These are phyloP conservation scores for Zoanthus gigantus DNA, from an alignment of 92 coral and sea anemone species.

Conservation along the genomic window DNA sequence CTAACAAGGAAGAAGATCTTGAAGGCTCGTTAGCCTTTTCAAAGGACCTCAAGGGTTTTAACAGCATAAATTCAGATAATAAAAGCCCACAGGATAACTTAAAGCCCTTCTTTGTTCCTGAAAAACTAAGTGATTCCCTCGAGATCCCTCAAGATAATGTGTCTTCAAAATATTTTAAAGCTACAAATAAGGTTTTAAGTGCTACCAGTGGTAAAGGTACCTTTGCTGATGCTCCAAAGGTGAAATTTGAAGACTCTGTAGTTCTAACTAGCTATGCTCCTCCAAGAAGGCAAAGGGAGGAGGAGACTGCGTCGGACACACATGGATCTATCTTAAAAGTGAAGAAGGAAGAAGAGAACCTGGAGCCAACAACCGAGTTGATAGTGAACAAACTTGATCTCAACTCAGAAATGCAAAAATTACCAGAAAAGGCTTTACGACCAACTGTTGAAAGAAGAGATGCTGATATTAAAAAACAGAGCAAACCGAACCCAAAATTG, in stretches of 20 bases:
- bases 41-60: not conserved
- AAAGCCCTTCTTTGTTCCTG: not conserved
- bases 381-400: not conserved
- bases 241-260: slow-evolving; percentile 26
- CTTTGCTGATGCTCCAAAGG: slow-evolving; percentile 4
- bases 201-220: not conserved
- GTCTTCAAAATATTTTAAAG: not conserved
- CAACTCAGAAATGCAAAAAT: not conserved
- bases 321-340: slow-evolving; percentile 25
- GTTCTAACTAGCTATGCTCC: slow-evolving; percentile 16
- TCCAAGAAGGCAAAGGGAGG: slow-evolving; percentile 15
- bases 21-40: not conserved
- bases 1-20: not conserved
- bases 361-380: slow-evolving; percentile 1
- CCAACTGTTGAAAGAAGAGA: slow-evolving; percentile 35
- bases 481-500: slow-evolving; percentile 32
- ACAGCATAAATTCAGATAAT: not conserved
- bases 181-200: not conserved
- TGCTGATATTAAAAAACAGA: slow-evolving; percentile 34
- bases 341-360: slow-evolving; percentile 19
- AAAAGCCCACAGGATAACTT: not conserved
- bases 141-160: slow-evolving; percentile 7
- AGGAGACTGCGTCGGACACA: slow-evolving; percentile 9
- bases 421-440: slow-evolving; percentile 12
- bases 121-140: not conserved